phyloP scores from a whole-genome alignment of 2,888 invertebrate species.

The Drosophila meridiana region DNA sequence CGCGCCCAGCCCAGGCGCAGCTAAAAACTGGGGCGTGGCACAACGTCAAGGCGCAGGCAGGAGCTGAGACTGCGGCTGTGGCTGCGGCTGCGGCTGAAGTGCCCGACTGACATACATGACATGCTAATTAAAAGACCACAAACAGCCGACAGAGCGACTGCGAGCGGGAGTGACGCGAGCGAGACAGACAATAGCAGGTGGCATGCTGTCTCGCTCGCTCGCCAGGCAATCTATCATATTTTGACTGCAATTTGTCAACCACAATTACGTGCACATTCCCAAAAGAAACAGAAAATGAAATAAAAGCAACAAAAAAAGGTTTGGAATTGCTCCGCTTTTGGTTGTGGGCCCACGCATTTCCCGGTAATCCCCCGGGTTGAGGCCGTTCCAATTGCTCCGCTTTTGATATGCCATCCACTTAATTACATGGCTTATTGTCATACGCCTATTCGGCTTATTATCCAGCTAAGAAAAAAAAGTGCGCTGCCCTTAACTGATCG shows the following conservation, averaged over 20 bases:
- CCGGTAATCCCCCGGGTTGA: slow-evolving; percentile 64
- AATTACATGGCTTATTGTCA: slow-evolving; percentile 78
- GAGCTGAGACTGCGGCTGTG: slow-evolving; percentile 42
- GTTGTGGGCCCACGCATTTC: slow-evolving; percentile 64
- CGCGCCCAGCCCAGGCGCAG: slow-evolving; percentile 39
- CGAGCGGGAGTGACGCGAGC: slow-evolving; percentile 10
- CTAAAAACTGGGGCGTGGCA: slow-evolving; percentile 52
- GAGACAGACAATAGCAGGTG: slow-evolving; percentile 36
- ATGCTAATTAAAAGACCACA: slow-evolving; percentile 84
- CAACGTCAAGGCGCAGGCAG: slow-evolving; percentile 38
- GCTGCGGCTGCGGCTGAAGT: slow-evolving; percentile 50
- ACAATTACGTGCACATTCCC: slow-evolving; percentile 71
- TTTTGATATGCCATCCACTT: slow-evolving; percentile 70
- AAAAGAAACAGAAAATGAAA: neutral
- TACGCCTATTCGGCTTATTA: slow-evolving; percentile 81
- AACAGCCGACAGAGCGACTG: slow-evolving; percentile 61
- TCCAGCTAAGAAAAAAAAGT: slow-evolving; percentile 58
- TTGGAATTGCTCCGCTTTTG: slow-evolving; percentile 7
- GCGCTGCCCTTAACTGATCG: slow-evolving; percentile 79
- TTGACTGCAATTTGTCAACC: slow-evolving; percentile 80
- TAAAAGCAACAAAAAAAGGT: neutral
- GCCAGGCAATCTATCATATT: slow-evolving; percentile 69
- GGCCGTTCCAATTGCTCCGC: slow-evolving; percentile 53
- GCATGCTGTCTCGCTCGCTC: slow-evolving; percentile 4
- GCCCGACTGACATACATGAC: slow-evolving; percentile 78